Evolutionary conservation across 2,113 vertebrate species (phyloP).

Genomic region (Bostrychus sinensis): DNA sequence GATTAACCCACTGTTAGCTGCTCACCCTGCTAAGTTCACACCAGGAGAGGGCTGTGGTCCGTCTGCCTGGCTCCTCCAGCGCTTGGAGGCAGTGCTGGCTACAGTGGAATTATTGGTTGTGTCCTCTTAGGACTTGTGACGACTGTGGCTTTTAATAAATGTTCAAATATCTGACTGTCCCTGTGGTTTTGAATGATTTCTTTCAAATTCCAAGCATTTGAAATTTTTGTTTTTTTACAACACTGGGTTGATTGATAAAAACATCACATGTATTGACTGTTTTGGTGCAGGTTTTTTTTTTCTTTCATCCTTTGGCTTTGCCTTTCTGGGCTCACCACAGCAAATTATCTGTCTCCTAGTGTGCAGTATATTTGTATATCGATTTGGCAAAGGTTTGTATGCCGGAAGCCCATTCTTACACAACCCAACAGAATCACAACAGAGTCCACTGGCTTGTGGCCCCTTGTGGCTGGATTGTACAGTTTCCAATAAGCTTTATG

Average conservation of each 20-base stretch:
- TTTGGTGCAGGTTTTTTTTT: too few species aligned
- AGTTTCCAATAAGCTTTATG: too few species aligned
- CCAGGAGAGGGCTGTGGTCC: neutral
- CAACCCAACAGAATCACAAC: too few species aligned
- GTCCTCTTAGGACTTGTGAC: slow-evolving; percentile 35
- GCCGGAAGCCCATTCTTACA: too few species aligned
- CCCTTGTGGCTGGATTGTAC: too few species aligned
- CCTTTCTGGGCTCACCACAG: too few species aligned
- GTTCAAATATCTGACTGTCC: slow-evolving; percentile 7
- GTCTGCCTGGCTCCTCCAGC: neutral
- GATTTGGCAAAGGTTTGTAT: too few species aligned
- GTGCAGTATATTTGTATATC: too few species aligned
- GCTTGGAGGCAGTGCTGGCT: neutral
- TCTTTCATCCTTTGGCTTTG: too few species aligned
- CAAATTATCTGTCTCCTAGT: too few species aligned
- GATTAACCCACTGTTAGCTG: neutral
- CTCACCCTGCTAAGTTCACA: neutral
- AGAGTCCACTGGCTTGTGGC: too few species aligned
- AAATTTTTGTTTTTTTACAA: slow-evolving; percentile 14
- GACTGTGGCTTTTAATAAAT: slow-evolving; percentile 19
- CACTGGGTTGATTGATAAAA: neutral
- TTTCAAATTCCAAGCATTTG: neutral
- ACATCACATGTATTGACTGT: neutral
- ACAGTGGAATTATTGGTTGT: slow-evolving; percentile 11
- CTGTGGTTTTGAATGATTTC: neutral